Evolutionary conservation across 1,140 invertebrate species (phyloP).

Genomic region (Neelides sp.): DNA sequence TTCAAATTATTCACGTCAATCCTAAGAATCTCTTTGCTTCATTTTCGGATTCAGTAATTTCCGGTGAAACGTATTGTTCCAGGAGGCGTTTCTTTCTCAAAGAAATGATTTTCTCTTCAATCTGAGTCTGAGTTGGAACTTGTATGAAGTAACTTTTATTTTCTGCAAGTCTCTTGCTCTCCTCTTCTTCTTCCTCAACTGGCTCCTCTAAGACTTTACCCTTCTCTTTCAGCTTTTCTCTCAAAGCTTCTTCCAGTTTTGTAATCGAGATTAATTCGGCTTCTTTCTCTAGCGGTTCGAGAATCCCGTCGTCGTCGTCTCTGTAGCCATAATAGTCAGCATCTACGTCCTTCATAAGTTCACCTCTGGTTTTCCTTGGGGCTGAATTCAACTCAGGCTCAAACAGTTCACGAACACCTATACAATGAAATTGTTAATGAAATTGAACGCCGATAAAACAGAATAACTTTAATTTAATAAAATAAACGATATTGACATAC

Average conservation of each 20-base stretch:
- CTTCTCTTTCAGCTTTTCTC: conserved; percentile 19
- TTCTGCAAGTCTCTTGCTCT: conserved; percentile 35
- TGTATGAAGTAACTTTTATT: conserved; percentile 52
- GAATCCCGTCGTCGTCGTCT: conserved; percentile 93
- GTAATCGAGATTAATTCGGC: conserved; percentile 52
- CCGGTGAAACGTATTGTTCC: conserved; percentile 20
- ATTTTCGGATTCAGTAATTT: conserved; percentile 12
- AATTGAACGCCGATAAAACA: conserved; percentile 30
- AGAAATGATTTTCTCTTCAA: conserved; percentile 73
- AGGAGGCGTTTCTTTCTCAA: conserved; percentile 75
- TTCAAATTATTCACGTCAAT: too few species aligned
- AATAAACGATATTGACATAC: conserved; percentile 34
- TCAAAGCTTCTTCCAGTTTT: conserved; percentile 13
- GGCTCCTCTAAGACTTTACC: conserved; percentile 36
- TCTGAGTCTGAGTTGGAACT: conserved; percentile 74
- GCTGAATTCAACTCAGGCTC: conserved; percentile 52
- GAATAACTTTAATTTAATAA: conserved; percentile 1
- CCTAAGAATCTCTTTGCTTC: conserved; percentile 24
- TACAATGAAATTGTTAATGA: conserved; percentile 8
- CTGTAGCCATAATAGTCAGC: conserved; percentile 97
- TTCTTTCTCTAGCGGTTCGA: conserved; percentile 73
- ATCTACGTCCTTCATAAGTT: conserved; percentile 95
- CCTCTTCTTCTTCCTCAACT: conserved; percentile 39
- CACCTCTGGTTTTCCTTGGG: conserved; percentile 84
- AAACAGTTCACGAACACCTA: conserved; percentile 94